Base-by-base conservation (phyloP, 2,113 vertebrate species). In the Ursus arctos region DNA sequence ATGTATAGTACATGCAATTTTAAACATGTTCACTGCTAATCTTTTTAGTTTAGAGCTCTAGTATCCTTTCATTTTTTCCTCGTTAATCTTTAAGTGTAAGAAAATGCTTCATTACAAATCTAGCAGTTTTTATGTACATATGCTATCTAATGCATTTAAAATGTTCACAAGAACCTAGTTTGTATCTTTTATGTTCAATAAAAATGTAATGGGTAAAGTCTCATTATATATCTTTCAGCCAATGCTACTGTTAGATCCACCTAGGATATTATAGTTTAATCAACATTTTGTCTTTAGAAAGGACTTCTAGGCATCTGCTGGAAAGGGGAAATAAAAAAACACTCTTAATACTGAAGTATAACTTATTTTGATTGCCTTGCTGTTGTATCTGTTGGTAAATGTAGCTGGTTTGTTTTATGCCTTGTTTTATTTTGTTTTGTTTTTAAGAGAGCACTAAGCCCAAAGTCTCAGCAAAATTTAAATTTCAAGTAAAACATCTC, bases 131-230 rank as follows among this genome's bases (percentile, higher is more conserved):
- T 7, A 72, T 82, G 22, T 69, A 91, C 82, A 87, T 93, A 65
- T 6, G 87, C 12, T 85, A 74, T 91, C 86, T 88, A 31, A 88
- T 4, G 4, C 22, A 49, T 93, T 88, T 87, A 28, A 88, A 88
- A 40, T 89, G 43, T n/a, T 69, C 28, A 65, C 19, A 83, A 53
- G 31, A 83, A 82, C 71, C 36, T 91, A 88, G 22, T 65, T 88
- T 36, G 14, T 88, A n/a, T 88, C n/a, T 96, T 94, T 76, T 91
- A 88, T 80, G 33, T 81, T 93, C 71, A 82, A 43, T 77, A 31
- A 86, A 85, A 93, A 67, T 79, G 7, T 47, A 69, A 65, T 87
- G 40, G 49, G 40, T 88, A 33, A 67, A 91, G 24, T 83, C 49
- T 24, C 33, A 72, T 86, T 51, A 51, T 61, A 87, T 93, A 24